Percentiles rank a stretch among this genome's conserved stretches.
Conservation (phyloP, 64 coral and sea anemone species). For the Pachyseris speciosa region DNA sequence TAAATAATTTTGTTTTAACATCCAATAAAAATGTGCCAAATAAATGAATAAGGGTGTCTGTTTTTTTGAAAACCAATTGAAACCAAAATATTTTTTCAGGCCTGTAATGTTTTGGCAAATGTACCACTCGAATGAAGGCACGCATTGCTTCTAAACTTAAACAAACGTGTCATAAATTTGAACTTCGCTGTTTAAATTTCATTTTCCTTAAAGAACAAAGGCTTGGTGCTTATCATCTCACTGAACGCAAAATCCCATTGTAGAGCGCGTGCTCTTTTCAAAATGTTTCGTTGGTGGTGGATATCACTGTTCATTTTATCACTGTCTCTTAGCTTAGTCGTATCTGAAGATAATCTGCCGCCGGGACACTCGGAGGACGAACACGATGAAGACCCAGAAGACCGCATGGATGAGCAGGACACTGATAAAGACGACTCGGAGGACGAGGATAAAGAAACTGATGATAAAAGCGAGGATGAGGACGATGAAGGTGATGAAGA, state of each 20-base stretch:
- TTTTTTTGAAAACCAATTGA: not conserved
- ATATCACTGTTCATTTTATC: not conserved
- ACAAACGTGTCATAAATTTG: conserved; percentile 29
- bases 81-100: not conserved
- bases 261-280: not conserved
- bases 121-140: conserved; percentile 40
- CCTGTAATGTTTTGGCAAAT: conserved; percentile 23
- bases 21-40: conserved; percentile 11
- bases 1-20: not conserved
- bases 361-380: conserved; percentile 57
- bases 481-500: conserved; percentile 44
- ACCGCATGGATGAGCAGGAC: conserved; percentile 33
- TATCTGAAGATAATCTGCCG: conserved; percentile 1
- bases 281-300: conserved; percentile 30
- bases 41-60: not conserved
- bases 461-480: conserved; percentile 30
- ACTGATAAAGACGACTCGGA: conserved; percentile 28
- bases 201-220: conserved; percentile 29
- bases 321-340: not conserved
- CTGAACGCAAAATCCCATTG: not conserved
- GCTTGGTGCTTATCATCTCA: not conserved
- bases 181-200: not conserved
- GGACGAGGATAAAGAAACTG: conserved; percentile 23
- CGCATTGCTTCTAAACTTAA: not conserved
- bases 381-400: conserved; percentile 65